Base-by-base conservation (phyloP, 2,888 invertebrate species). In the Lacanobia oleracea region DNA sequence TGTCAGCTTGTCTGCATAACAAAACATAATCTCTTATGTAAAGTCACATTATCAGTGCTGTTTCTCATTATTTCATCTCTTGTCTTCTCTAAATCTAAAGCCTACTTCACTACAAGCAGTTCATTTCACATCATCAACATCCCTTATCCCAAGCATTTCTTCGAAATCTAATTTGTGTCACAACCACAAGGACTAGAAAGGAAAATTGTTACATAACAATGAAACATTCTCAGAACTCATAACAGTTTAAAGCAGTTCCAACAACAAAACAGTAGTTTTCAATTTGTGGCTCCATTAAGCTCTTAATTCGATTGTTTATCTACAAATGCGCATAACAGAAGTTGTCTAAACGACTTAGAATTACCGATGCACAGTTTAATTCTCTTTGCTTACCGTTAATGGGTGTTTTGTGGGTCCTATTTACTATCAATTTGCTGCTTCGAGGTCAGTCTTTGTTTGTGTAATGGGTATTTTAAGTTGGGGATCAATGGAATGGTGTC, bases 241-340 rank as follows among this genome's bases (percentile, higher is more conserved):
- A 69, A 72, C 74, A 70, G 54, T 60, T 79, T 76, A 76, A 75
- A 76, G 48, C 75, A 88, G 88, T 85, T 88, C 87, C 84, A 91
- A 88, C 86, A 84, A 84, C 87, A 85, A 88, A 91, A 91, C 90
- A 88, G 91, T 91, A 91, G 88, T 88, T 85, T 87, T 90, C 89
- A 91, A 89, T 93, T 93, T 89, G 91, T 82, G 91, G 92, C 88
- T 90, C 91, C 82, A 79, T 92, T 88, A 88, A 89, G 88, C 79
- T 84, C 89, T 92, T 92, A 93, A 93, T 93, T 93, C 89, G 88
- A 92, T 92, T 92, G 93, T 93, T 93, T 79, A 72, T 82, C 79
- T 66, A 77, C 72, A 60, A 71, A 45, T 91, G 89, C 83, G 88
- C 88, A 91, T 93, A 91, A 91, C 87, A 88, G 88, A 75, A 79